Base-by-base conservation (phyloP, 1,140 invertebrate genomes). In the Solen grandis region DNA sequence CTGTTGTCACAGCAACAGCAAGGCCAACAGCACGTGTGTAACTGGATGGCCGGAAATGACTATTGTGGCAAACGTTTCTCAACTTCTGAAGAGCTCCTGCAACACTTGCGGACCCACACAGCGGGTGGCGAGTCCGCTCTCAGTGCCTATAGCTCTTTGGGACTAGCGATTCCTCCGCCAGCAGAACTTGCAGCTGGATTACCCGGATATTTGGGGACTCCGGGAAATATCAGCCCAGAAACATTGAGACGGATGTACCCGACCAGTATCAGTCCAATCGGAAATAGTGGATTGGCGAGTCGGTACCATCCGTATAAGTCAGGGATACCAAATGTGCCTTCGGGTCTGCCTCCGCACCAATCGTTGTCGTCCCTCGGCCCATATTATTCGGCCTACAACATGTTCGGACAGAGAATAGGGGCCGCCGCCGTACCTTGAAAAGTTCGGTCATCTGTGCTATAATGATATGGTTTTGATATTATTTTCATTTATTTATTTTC, bases 21-120 rank as follows among this genome's bases (percentile, higher is more conserved):
- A 27, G 68, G 63, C 19, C 41, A 46, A 46, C 41, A 46, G 19
- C 69, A 80, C 91, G 95, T 98, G 5, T 99, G 97, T 94, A 99
- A 96, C 88, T 99, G 98, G 98, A 96, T 99, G 85, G 81, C 81
- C 22, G 97, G 95, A 36, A 92, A 90, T 52, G 97, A 97, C 83
- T 98, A 98, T 87, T 99, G 98, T 90, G 98, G 98, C 52, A 99
- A 99, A 92, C 93, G 97, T 60, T 99, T 98, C 92, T 93, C 95
- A 72, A 96, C 96, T 10, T 97, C 97, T 2, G 98, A 99, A 63
- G 98, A 99, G 92, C 94, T 99, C 1, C 94, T 99, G n/a, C 96
- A 97, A 87, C 98, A 99, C 92, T 93, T 99, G 33, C 94, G 97
- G 85, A 98, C 96, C 72, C 98, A 99, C 93, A 99, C 98, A 0